Base-by-base conservation (phyloP, 2,797 vertebrate species). In the Argentina silus region DNA sequence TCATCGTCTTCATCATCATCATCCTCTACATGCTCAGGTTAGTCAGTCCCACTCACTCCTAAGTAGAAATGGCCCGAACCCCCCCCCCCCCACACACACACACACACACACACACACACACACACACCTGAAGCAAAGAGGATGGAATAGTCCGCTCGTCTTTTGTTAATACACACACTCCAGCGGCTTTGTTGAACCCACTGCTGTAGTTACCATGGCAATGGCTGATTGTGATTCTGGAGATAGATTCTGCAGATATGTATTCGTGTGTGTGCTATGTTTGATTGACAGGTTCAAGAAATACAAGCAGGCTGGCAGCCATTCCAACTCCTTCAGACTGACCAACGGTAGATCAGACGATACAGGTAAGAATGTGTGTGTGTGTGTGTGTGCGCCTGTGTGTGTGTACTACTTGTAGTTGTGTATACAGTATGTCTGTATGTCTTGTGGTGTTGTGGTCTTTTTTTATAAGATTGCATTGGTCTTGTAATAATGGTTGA, bases 1-100 rank as follows among this genome's bases (percentile, higher is more conserved):
- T 99, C 85, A 98, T 99, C 83, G 96, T 97, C 90, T 99, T 99
- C 92, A 98, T 99, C 93, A 96, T 99, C 93, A 98, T 99, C 86
- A 94, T 99, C 88, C 95, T 99, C 62, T 99, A 99, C 92, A 98
- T 99, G 97, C 94, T 99, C 91, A 96, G 97, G 98, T 98, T 80
- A 92, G 95, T 75, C 50, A 55, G 27, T 21, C 21, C 6, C 6
- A 7, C 21, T 7, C 6, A 7, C 17, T 59, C 48, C 19, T 23
- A 36, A 9, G 44, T 3, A 47, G n/a, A 56, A 42, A 7, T n/a
- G n/a, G n/a, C n/a, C n/a, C n/a, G n/a, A n/a, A n/a, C n/a, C n/a
- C n/a, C n/a, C n/a, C n/a, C n/a, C n/a, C 0, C 42, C 21, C 10
- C 5, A 19, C n/a, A 2, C 42, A 48, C 48, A 11, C 44, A 59